Percentiles rank a stretch among this genome's conserved stretches.
Conservation (phyloP, 2,888 invertebrate species). For the Cosmopolites sordidus region DNA sequence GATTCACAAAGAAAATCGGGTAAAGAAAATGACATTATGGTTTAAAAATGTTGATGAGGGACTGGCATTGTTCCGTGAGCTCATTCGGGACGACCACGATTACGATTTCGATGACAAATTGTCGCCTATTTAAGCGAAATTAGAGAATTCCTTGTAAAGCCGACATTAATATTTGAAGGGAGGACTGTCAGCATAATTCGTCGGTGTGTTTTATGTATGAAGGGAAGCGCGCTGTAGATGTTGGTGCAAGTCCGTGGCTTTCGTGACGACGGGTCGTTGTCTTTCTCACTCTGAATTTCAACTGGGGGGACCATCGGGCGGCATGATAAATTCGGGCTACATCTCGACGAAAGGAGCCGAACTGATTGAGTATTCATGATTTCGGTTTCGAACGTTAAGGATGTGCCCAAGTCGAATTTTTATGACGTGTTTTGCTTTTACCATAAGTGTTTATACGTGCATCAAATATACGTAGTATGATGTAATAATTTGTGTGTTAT, state of each 20-base stretch:
- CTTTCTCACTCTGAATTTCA: neutral
- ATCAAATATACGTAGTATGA: too few species aligned
- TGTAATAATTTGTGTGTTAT: too few species aligned
- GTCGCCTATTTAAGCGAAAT: conserved; percentile 10
- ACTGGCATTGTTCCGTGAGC: too few species aligned
- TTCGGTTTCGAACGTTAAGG: neutral
- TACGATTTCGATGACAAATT: conserved; percentile 18
- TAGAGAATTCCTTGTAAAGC: conserved; percentile 16
- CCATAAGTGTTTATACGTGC: too few species aligned
- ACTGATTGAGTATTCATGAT: conserved; percentile 1
- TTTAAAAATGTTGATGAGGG: too few species aligned
- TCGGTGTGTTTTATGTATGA: conserved; percentile 22
- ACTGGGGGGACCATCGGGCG: neutral
- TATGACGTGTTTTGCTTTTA: neutral
- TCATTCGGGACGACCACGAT: neutral
- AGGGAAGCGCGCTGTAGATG: conserved; percentile 7
- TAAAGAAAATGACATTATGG: too few species aligned
- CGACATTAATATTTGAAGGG: conserved; percentile 21
- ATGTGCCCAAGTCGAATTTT: neutral
- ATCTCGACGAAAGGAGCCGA: neutral
- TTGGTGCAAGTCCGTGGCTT: conserved; percentile 19
- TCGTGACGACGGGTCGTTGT: conserved; percentile 16
- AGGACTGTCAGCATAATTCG: conserved; percentile 19
- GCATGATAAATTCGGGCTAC: neutral
- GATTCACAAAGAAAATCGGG: too few species aligned